These are phyloP conservation scores for Plebejus argus DNA, from an alignment of 2,888 invertebrate genomes.

Conservation along the genomic window DNA sequence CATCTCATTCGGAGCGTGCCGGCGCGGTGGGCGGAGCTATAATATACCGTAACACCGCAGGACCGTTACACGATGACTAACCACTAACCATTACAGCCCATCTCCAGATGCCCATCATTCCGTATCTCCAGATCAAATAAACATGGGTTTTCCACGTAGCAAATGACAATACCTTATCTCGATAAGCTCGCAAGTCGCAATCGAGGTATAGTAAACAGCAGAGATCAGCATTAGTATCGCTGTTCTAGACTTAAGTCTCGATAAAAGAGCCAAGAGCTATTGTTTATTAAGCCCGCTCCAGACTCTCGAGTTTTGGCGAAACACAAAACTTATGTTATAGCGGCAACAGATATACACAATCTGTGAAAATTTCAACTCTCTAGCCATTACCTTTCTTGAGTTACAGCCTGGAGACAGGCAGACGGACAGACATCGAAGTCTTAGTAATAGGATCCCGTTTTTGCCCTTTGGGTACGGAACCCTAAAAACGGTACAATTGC, in stretches of 20 bases:
- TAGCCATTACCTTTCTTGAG: too few relatives aligned
- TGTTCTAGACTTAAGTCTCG: neutral
- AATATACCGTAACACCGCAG: neutral
- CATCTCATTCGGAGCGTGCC: neutral
- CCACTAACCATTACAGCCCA: neutral
- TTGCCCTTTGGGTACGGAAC: too few relatives aligned
- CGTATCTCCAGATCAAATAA: neutral
- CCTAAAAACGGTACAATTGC: too few relatives aligned
- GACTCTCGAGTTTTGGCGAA: too few relatives aligned
- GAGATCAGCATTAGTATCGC: neutral
- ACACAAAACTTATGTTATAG: too few relatives aligned
- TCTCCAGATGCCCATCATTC: neutral
- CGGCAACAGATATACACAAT: too few relatives aligned
- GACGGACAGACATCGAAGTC: too few relatives aligned
- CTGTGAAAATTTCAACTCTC: too few relatives aligned
- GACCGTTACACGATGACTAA: constrained; percentile 16
- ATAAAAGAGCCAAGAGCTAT: too few relatives aligned
- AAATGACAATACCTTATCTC: neutral
- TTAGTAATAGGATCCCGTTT: too few relatives aligned
- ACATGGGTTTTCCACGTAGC: neutral
- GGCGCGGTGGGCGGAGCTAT: neutral
- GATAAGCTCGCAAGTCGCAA: neutral
- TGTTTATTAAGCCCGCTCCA: too few relatives aligned
- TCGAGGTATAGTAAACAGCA: neutral
- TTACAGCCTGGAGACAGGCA: too few relatives aligned